These are phyloP conservation scores for Drosophila longiperda DNA, from an alignment of 2,888 invertebrate species.

Conservation along the genomic window DNA sequence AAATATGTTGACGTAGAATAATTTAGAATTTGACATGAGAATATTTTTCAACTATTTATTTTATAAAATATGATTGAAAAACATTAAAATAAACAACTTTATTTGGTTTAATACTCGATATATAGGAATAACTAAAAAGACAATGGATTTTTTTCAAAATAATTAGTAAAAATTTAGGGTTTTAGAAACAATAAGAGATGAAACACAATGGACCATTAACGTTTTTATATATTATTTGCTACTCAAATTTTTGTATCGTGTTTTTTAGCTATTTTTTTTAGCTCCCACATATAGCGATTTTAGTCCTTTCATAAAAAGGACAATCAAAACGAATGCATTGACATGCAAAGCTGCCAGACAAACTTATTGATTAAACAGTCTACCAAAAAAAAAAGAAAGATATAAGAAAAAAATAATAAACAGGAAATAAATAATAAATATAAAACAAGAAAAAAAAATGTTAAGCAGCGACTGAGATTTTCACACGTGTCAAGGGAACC, in stretches of 20 bases:
- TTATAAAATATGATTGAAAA: too few species aligned
- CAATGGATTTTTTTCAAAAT: too few species aligned
- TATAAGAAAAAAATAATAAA: constrained; percentile 21
- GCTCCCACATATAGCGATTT: not conserved
- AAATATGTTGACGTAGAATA: not conserved
- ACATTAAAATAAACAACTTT: too few species aligned
- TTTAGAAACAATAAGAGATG: too few species aligned
- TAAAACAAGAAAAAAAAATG: not conserved
- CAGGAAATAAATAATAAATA: constrained; percentile 32
- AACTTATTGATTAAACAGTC: constrained; percentile 73
- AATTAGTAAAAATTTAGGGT: too few species aligned
- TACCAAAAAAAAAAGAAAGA: constrained; percentile 8
- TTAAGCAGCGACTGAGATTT: constrained; percentile 5
- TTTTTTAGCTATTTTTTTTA: not conserved
- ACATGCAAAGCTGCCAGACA: constrained; percentile 71
- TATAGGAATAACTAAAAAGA: too few species aligned
- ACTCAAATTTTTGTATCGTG: not conserved
- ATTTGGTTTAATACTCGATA: too few species aligned
- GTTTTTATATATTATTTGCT: too few species aligned
- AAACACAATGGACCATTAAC: too few species aligned
- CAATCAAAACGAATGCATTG: constrained; percentile 57
- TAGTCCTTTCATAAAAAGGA: constrained; percentile 13
- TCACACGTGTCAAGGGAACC: constrained; percentile 34
- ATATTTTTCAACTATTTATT: not conserved
- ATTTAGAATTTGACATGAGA: not conserved